Base-by-base conservation (phyloP, 2,113 vertebrate species). In the Triplophysa tibetana region DNA sequence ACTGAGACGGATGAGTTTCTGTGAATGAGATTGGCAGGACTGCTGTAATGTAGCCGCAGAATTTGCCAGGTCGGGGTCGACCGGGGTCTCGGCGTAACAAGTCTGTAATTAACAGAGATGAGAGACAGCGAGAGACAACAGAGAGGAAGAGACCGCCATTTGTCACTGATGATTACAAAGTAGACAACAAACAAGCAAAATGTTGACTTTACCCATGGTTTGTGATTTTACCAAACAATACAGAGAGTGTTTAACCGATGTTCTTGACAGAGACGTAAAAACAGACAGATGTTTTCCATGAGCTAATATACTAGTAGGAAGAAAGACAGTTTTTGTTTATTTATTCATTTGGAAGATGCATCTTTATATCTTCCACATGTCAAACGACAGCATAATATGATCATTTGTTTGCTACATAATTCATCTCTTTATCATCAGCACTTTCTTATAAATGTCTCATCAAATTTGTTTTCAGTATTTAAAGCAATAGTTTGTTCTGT, bases 61-160 rank as follows among this genome's bases (percentile, higher is more conserved):
- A 26, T 75, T 65, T 41, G 26, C 64, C 17, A 14, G 33, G 12
- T 17, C 38, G 70, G 33, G 65, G 64, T 70, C 14, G 17, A 70
- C 48, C 52, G 11, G 41, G 60, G 38, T 41, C 75, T 81, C 24
- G 16, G 56, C 14, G 62, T 21, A 23, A 70, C 54, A 58, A 63
- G 80, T 45, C 83, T 84, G 76, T 84, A 84, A 84, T 82, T 84
- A 77, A 66, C 52, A 77, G 24, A 79, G 77, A 45, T 23, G 56
- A 74, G 60, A 69, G 70, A 70, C 54, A 61, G 13, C 68, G 43
- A 69, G 60, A 54, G 67, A 60, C 52, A 69, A 24, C 23, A 48
- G 65, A 21, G 14, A 68, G 17, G 43, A 60, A 21, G 45, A 70
- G n/a, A 41, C 54, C 38, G n/a, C 58, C 38, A 43, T 69, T 60